Percentiles rank a stretch among this genome's conserved stretches.
These are phyloP conservation scores for Sitta carolinensis DNA, from an alignment of 2,797 vertebrate genomes.

Conservation along the genomic window DNA sequence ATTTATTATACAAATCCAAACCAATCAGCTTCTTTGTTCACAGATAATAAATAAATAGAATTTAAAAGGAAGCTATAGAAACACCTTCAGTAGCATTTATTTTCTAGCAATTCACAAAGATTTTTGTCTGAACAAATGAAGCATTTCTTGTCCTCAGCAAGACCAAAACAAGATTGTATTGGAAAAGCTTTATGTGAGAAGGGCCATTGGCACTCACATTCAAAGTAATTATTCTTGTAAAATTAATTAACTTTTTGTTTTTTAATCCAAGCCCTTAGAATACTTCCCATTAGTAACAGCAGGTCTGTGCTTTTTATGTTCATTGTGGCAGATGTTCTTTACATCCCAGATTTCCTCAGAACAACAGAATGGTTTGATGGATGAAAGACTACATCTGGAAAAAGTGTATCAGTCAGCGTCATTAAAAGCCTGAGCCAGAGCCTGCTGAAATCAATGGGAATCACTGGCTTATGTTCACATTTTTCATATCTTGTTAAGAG, in stretches of 20 bases:
- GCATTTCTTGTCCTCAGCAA: conserved; percentile 4
- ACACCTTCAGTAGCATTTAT: neutral
- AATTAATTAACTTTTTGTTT: conserved; percentile 62
- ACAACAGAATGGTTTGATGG: conserved; percentile 48
- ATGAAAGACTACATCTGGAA: conserved; percentile 42
- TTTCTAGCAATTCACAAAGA: neutral
- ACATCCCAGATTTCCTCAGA: conserved; percentile 39
- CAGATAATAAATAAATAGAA: neutral
- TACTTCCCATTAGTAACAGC: conserved; percentile 49
- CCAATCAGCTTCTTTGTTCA: conserved; percentile 14
- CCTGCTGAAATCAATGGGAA: conserved; percentile 32
- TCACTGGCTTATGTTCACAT: conserved; percentile 23
- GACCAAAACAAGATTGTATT: conserved; percentile 34
- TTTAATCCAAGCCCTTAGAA: conserved; percentile 8
- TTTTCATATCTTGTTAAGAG: conserved; percentile 43
- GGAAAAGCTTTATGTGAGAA: conserved; percentile 47
- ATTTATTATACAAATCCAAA: conserved; percentile 20
- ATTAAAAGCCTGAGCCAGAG: conserved; percentile 32
- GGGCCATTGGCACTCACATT: conserved; percentile 21
- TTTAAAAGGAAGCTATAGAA: conserved; percentile 15
- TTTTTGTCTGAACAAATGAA: conserved; percentile 15
- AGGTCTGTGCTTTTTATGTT: conserved; percentile 54
- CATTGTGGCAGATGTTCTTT: conserved; percentile 54
- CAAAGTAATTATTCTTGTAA: conserved; percentile 59
- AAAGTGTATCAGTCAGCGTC: conserved; percentile 20